phyloP scores from a whole-genome alignment of 2,113 vertebrate genomes.

The Gallinago undulata region DNA sequence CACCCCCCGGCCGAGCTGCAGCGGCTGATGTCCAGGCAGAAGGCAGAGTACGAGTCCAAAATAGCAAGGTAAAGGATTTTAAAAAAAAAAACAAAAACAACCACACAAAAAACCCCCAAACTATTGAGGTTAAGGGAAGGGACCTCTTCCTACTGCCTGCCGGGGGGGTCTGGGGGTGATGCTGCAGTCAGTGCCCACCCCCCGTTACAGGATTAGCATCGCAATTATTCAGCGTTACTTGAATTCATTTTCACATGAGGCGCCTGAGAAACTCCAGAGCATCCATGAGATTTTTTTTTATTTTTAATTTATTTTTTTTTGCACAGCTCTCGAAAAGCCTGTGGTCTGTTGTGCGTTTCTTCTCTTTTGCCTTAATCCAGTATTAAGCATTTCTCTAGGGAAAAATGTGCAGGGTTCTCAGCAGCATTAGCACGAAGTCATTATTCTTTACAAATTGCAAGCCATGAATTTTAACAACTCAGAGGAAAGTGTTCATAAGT shows the following conservation, averaged over 20 bases:
- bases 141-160: rapidly evolving
- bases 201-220: not conserved
- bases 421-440: not conserved
- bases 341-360: not conserved
- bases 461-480: slow-evolving; percentile 20
- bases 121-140: not conserved
- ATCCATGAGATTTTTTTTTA: not conserved
- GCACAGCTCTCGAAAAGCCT: not conserved
- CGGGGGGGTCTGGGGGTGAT: rapidly evolving
- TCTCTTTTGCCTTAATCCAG: not conserved
- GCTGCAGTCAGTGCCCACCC: not conserved
- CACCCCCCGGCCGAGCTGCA: slow-evolving; percentile 68
- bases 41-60: slow-evolving; percentile 71
- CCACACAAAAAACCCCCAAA: too few relatives aligned
- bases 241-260: not conserved
- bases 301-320: not conserved
- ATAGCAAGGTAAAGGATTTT: slow-evolving; percentile 74
- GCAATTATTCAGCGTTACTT: not conserved
- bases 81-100: too few relatives aligned
- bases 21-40: slow-evolving; percentile 75
- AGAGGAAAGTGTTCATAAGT: not conserved
- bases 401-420: not conserved
- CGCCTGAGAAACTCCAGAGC: not conserved
- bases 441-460: slow-evolving; percentile 15
- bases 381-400: not conserved